Percentiles rank a stretch among this genome's conserved stretches.
Evolutionary conservation across 2,113 vertebrate genomes (phyloP).

Genomic region (Oreochromis niloticus): DNA sequence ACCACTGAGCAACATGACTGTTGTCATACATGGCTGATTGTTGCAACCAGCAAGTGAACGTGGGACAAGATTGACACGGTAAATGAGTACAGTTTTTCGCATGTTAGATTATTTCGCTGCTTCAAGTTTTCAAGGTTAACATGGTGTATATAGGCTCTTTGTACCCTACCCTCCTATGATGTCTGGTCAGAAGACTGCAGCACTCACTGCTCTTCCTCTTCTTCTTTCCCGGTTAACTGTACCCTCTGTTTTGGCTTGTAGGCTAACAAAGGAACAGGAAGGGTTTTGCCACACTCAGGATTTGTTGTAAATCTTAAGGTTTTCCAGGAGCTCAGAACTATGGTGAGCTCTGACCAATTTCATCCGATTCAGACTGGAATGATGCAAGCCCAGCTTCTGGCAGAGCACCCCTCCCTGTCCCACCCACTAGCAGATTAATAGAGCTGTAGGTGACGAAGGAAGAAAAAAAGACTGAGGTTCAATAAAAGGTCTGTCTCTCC

Average conservation of each 20-base stretch:
- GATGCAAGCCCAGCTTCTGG: conserved; percentile 55
- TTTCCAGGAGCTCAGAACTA: conserved; percentile 73
- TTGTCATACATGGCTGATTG: not conserved
- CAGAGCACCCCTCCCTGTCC: conserved; percentile 13
- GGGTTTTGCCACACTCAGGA: conserved; percentile 69
- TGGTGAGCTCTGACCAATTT: conserved; percentile 68
- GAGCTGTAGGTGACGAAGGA: not conserved
- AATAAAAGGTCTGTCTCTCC: conserved; percentile 14
- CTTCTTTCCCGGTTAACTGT: conserved; percentile 36
- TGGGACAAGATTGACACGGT: not conserved
- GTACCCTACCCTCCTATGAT: not conserved
- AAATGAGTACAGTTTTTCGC: not conserved
- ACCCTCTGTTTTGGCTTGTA: conserved; percentile 70
- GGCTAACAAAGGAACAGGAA: conserved; percentile 71
- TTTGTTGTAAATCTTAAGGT: conserved; percentile 73
- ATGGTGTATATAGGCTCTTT: not conserved
- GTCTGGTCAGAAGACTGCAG: not conserved
- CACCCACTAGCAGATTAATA: not conserved
- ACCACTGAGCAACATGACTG: not conserved
- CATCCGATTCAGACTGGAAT: conserved; percentile 40
- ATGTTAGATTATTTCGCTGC: not conserved
- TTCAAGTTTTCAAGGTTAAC: not conserved
- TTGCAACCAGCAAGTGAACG: not conserved
- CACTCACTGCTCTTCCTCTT: not conserved
- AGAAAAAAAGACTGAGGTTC: conserved; percentile 3